Percentiles rank a stretch among this genome's conserved stretches.
phyloP scores from a whole-genome alignment of 2,888 invertebrate genomes.

The Monopis laevigella region DNA sequence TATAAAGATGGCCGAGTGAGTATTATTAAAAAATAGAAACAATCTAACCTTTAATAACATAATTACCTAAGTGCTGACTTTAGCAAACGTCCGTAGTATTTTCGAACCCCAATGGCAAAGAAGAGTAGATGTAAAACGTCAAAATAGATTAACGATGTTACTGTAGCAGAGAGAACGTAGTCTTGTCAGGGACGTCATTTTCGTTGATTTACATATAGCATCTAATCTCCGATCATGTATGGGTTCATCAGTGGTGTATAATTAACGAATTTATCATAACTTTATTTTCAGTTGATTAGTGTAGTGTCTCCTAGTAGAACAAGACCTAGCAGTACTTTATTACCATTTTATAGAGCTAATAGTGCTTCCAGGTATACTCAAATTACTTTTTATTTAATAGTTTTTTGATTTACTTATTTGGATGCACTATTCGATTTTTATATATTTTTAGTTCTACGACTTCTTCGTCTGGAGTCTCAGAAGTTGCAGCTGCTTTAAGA shows the following conservation, averaged over 20 bases:
- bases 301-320: constrained; percentile 59
- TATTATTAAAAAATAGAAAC: background rate
- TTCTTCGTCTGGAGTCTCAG: constrained; percentile 52
- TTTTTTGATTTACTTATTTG: background rate
- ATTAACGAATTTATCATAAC: no score
- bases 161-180: no score
- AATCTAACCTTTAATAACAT: no score
- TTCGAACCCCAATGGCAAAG: no score
- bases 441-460: constrained; percentile 40
- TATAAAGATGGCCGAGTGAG: constrained; percentile 52
- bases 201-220: no score
- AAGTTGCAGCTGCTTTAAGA: constrained; percentile 47
- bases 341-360: constrained; percentile 51
- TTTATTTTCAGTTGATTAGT: constrained; percentile 53
- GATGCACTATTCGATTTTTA: background rate
- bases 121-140: no score
- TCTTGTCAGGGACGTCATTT: no score
- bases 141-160: no score
- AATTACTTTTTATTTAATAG: background rate
- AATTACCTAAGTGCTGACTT: no score
- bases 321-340: constrained; percentile 48
- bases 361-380: constrained; percentile 50
- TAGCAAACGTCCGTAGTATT: no score
- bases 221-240: no score
- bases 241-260: no score